phyloP scores from a whole-genome alignment of 2,888 invertebrate genomes.

The Crepidodera aurea region DNA sequence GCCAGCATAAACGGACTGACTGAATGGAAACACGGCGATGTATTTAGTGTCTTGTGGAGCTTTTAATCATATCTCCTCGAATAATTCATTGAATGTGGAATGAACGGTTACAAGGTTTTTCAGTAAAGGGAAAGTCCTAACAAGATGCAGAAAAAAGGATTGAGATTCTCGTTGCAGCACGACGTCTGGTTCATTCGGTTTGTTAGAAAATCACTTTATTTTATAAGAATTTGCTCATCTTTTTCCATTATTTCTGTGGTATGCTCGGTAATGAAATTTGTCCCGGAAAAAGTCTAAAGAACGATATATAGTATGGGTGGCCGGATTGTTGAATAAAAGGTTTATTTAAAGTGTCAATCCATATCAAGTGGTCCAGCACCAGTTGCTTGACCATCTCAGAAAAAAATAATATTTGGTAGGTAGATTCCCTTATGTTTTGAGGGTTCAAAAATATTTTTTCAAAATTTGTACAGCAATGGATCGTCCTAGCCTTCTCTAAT shows the following conservation, averaged over 20 bases:
- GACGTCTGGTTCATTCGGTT: neutral
- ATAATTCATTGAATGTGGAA: slow-evolving; percentile 50
- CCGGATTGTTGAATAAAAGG: no score
- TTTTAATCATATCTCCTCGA: slow-evolving; percentile 56
- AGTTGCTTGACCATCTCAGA: no score
- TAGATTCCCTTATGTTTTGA: no score
- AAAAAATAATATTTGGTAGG: no score
- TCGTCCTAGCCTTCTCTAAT: no score
- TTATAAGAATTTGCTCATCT: neutral
- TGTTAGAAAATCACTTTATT: neutral
- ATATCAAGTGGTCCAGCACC: no score
- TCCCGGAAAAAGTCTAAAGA: no score
- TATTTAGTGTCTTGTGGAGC: slow-evolving; percentile 55
- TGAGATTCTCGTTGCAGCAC: slow-evolving; percentile 35
- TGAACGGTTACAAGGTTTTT: slow-evolving; percentile 51
- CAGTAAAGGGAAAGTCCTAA: slow-evolving; percentile 42
- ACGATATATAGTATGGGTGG: no score
- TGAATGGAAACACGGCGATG: slow-evolving; percentile 48
- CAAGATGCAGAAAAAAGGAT: slow-evolving; percentile 48
- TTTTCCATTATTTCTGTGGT: neutral
- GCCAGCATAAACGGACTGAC: slow-evolving; percentile 39
- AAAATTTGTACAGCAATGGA: no score
- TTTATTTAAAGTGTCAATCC: no score
- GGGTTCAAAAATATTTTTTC: no score
- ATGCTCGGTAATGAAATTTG: no score